These are phyloP conservation scores for Enteromius afrohamiltoni DNA, from an alignment of 2,797 vertebrate species.

Conservation along the genomic window DNA sequence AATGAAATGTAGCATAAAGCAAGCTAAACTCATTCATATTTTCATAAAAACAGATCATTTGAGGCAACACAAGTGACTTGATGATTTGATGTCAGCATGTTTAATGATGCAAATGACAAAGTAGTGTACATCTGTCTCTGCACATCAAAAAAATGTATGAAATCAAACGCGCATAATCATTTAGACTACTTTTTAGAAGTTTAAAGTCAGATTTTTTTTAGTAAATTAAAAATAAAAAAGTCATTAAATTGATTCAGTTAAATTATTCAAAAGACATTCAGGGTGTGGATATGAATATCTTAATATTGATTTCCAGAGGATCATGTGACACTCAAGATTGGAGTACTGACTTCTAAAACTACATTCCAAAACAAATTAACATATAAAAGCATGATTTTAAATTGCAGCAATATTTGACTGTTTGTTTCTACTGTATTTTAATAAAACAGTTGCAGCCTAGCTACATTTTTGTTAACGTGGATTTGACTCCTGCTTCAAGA, in stretches of 20 bases:
- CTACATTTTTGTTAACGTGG: too few relatives aligned
- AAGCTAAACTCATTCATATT: background rate
- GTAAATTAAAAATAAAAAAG: too few relatives aligned
- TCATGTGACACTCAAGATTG: too few relatives aligned
- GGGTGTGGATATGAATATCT: background rate
- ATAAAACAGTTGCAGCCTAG: too few relatives aligned
- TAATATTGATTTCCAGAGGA: too few relatives aligned
- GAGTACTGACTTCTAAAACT: too few relatives aligned
- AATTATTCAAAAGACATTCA: constrained; percentile 10
- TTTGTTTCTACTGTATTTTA: background rate
- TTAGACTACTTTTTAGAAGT: background rate
- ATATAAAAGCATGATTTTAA: background rate
- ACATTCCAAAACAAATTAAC: background rate
- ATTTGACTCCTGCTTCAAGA: background rate
- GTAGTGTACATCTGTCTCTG: background rate
- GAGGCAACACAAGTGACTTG: background rate
- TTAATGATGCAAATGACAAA: background rate
- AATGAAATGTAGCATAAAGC: background rate
- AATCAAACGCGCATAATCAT: background rate
- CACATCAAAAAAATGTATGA: background rate
- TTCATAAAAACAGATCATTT: background rate
- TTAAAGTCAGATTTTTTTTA: background rate
- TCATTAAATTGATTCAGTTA: background rate
- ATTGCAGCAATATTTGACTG: background rate
- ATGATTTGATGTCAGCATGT: background rate